These are phyloP conservation scores for Hypselothyrea guttata DNA, from an alignment of 2,888 invertebrate genomes.

Conservation along the genomic window DNA sequence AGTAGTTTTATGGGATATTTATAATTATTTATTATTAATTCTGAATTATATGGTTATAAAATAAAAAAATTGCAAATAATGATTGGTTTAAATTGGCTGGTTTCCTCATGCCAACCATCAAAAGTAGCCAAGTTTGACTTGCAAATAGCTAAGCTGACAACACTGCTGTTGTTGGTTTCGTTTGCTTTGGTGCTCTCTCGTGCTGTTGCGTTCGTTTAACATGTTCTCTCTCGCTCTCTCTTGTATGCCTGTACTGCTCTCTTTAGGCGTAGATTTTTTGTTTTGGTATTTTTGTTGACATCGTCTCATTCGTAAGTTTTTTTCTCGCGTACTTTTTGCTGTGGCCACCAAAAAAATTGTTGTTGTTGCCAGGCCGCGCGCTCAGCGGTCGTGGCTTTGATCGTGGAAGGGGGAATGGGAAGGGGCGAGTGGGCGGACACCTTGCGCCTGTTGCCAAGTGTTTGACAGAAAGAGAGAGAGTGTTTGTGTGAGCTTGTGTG, in stretches of 20 bases:
- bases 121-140: too few relatives aligned
- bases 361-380: constrained; percentile 40
- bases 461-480: constrained; percentile 1
- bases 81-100: too few relatives aligned
- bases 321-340: constrained; percentile 17
- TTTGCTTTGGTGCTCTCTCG: constrained; percentile 22
- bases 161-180: too few relatives aligned
- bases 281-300: constrained; percentile 81
- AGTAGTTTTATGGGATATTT: too few relatives aligned
- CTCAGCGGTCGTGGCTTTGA: constrained; percentile 1
- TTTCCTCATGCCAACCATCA: constrained; percentile 2
- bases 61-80: too few relatives aligned
- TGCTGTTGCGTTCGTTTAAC: too few relatives aligned
- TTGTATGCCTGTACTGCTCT: constrained; percentile 14
- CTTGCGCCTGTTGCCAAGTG: constrained; percentile 69
- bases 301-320: constrained; percentile 76
- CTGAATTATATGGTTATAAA: too few relatives aligned
- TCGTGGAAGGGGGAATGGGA: constrained; percentile 14
- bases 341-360: constrained; percentile 41
- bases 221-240: constrained; percentile 1
- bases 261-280: constrained; percentile 49
- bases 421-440: constrained; percentile 41
- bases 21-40: too few relatives aligned
- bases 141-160: too few relatives aligned
- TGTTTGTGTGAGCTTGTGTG: constrained; percentile 13